phyloP scores from a whole-genome alignment of 2,113 vertebrate species.

The Clarias gariepinus region DNA sequence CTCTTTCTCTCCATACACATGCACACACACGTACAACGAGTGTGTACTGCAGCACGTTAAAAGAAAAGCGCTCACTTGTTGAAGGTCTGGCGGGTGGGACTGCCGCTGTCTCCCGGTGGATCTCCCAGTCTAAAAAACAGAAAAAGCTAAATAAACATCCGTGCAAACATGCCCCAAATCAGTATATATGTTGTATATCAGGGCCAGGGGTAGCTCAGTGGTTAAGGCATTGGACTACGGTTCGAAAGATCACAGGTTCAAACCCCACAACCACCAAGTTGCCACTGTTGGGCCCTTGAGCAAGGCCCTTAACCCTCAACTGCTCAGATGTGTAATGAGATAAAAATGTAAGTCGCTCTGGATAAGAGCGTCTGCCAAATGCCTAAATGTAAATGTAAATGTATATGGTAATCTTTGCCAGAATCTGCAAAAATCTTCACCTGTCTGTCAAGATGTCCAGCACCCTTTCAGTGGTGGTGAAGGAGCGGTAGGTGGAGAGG shows the following conservation, averaged over 20 bases:
- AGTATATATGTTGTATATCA: too few species aligned
- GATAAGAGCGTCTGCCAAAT: too few species aligned
- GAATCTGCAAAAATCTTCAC: slow-evolving; percentile 57
- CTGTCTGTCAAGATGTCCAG: slow-evolving; percentile 81
- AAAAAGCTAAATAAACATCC: neutral
- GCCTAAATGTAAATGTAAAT: too few species aligned
- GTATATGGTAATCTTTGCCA: neutral
- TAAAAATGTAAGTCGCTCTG: too few species aligned
- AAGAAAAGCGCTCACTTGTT: slow-evolving; percentile 65
- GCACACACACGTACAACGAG: neutral
- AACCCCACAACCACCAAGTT: too few species aligned
- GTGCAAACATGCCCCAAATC: neutral
- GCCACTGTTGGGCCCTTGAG: too few species aligned
- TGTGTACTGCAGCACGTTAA: neutral
- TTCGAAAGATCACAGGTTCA: too few species aligned
- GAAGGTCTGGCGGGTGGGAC: slow-evolving; percentile 68
- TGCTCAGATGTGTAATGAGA: too few species aligned
- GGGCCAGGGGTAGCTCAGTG: too few species aligned
- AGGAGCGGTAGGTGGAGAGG: slow-evolving; percentile 85
- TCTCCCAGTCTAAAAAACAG: slow-evolving; percentile 64
- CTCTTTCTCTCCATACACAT: neutral
- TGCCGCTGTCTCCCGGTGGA: slow-evolving; percentile 67
- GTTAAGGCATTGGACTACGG: too few species aligned
- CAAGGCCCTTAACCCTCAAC: too few species aligned
- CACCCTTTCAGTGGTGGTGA: slow-evolving; percentile 75